Evolutionary conservation across 2,113 vertebrate genomes (phyloP).

Genomic region (Notothenia rossii): DNA sequence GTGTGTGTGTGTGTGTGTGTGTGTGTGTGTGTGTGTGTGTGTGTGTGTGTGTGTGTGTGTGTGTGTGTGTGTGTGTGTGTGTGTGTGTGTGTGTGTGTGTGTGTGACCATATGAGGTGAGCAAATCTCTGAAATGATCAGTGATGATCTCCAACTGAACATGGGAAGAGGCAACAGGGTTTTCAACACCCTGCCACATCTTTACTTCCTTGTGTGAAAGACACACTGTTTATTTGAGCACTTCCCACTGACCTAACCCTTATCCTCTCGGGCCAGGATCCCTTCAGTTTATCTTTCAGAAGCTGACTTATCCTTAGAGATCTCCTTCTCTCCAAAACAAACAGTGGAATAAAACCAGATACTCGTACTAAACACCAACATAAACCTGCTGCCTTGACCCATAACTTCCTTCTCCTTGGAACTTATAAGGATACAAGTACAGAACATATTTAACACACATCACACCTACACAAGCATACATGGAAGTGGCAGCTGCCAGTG

Average conservation of each 20-base stretch:
- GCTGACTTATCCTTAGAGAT: too few species aligned
- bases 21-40: constrained; percentile 13
- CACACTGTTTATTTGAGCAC: background rate
- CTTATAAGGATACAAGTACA: constrained; percentile 13
- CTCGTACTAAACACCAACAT: background rate
- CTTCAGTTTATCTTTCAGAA: too few species aligned
- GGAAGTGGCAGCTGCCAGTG: constrained; percentile 67
- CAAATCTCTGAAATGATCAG: too few species aligned
- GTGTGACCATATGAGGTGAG: too few species aligned
- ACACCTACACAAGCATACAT: constrained; percentile 47
- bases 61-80: background rate
- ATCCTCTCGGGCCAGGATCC: too few species aligned
- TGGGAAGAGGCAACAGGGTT: constrained; percentile 42
- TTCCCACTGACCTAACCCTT: background rate
- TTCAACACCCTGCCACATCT: constrained; percentile 42
- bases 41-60: background rate
- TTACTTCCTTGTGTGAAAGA: constrained; percentile 26
- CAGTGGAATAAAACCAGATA: too few species aligned
- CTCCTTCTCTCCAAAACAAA: too few species aligned
- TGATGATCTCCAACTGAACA: constrained; percentile 50
- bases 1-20: constrained; percentile 13
- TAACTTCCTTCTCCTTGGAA: background rate
- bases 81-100: background rate
- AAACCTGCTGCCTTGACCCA: background rate
- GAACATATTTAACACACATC: constrained; percentile 4